These are phyloP conservation scores for Vireo griseus DNA, from an alignment of 2,797 vertebrate species.

Conservation along the genomic window DNA sequence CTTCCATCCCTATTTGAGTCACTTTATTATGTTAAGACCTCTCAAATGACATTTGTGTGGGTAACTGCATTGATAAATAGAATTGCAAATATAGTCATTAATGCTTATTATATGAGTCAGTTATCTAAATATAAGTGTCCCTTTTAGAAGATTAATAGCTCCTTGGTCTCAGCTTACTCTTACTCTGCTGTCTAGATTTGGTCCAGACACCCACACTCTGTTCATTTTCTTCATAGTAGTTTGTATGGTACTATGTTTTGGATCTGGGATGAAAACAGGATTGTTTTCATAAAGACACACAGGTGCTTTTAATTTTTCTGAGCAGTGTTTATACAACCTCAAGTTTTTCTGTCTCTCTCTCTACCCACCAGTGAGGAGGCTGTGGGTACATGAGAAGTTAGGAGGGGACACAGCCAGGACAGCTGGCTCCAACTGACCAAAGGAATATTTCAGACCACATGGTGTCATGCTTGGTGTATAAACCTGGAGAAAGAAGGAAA, in stretches of 20 bases:
- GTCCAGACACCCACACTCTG: background rate
- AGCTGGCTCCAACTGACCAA: background rate
- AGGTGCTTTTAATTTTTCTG: background rate
- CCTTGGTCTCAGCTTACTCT: background rate
- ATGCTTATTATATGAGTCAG: background rate
- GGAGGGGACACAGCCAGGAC: background rate
- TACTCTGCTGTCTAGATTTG: background rate
- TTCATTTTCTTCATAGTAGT: background rate
- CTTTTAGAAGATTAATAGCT: background rate
- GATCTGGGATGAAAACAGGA: background rate
- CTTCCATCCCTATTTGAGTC: rapidly evolving
- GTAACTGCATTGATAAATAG: background rate
- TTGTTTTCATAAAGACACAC: background rate
- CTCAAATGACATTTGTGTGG: background rate
- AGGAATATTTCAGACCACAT: background rate
- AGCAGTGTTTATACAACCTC: background rate
- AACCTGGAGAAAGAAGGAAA: background rate
- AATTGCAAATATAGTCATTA: background rate
- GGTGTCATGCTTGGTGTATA: background rate
- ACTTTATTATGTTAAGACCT: background rate
- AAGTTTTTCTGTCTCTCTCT: background rate
- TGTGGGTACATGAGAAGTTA: background rate
- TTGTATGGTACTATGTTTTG: background rate
- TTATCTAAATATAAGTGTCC: background rate
- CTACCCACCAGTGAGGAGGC: background rate